Evolutionary conservation across 2,113 vertebrate genomes (phyloP).

Genomic region (Limnothrissa miodon): DNA sequence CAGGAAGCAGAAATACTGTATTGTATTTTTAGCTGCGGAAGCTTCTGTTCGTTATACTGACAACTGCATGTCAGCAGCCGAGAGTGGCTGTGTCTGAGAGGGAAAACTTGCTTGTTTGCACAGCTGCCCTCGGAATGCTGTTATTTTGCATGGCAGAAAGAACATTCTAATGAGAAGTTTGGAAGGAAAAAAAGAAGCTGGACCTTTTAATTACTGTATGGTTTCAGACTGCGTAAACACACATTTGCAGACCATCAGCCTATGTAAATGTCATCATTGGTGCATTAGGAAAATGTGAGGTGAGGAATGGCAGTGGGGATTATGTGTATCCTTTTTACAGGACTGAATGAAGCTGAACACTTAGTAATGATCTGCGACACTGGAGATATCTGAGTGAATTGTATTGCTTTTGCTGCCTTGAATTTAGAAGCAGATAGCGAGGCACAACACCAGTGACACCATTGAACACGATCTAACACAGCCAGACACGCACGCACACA

Average conservation of each 20-base stretch:
- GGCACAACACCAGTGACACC: not conserved
- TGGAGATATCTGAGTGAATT: not conserved
- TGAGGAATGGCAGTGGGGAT: not conserved
- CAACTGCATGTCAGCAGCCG: not conserved
- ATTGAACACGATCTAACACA: not conserved
- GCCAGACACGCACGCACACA: not conserved
- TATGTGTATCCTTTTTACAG: not conserved
- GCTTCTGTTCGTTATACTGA: not conserved
- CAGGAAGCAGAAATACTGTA: constrained; percentile 23
- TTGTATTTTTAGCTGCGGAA: not conserved
- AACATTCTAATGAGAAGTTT: not conserved
- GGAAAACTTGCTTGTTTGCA: not conserved
- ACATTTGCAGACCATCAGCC: not conserved
- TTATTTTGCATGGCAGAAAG: not conserved
- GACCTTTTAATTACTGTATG: no score
- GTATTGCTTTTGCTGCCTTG: not conserved
- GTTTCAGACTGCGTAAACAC: no score
- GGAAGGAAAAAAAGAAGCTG: not conserved
- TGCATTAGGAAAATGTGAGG: no score
- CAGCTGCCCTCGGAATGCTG: not conserved
- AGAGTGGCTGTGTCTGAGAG: not conserved
- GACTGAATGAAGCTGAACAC: not conserved
- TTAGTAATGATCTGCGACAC: not conserved
- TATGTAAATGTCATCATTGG: not conserved
- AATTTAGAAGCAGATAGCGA: not conserved